Conservation (phyloP, 2,797 vertebrate genomes). For the Leptoclinus maculatus region DNA sequence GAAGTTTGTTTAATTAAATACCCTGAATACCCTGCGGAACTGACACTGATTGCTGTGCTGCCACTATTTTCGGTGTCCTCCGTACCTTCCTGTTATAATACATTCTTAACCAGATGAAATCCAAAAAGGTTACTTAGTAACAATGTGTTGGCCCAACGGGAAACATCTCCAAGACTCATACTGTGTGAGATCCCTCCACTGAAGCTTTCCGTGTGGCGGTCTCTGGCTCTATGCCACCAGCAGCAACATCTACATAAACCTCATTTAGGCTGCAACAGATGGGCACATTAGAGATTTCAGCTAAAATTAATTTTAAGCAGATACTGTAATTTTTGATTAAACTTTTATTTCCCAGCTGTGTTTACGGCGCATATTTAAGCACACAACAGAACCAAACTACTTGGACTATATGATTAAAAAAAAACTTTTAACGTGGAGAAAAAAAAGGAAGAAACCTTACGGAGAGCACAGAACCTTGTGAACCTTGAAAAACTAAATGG, state of each 20-base stretch:
- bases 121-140: conserved; percentile 89
- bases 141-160: conserved; percentile 87
- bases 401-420: too few relatives aligned
- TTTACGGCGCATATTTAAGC: not conserved
- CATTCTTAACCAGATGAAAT: conserved; percentile 84
- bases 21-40: too few relatives aligned
- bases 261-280: conserved; percentile 84
- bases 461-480: too few relatives aligned
- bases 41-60: too few relatives aligned
- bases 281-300: not conserved
- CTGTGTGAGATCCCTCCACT: conserved; percentile 67
- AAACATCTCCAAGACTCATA: conserved; percentile 85
- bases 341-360: not conserved
- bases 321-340: not conserved
- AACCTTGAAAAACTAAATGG: too few relatives aligned
- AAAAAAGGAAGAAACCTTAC: too few relatives aligned
- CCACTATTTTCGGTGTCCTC: too few relatives aligned
- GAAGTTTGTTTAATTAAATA: too few relatives aligned
- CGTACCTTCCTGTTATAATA: not conserved
- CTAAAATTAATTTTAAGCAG: not conserved
- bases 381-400: not conserved
- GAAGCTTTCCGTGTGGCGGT: conserved; percentile 88
- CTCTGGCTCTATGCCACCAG: conserved; percentile 90
- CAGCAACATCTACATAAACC: conserved; percentile 93
- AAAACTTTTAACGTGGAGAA: too few relatives aligned